A percentile compares a stretch with the other conserved stretches of the same genome.
Evolutionary conservation across 2,797 vertebrate genomes (phyloP).

Genomic region (Scleropages formosus): DNA sequence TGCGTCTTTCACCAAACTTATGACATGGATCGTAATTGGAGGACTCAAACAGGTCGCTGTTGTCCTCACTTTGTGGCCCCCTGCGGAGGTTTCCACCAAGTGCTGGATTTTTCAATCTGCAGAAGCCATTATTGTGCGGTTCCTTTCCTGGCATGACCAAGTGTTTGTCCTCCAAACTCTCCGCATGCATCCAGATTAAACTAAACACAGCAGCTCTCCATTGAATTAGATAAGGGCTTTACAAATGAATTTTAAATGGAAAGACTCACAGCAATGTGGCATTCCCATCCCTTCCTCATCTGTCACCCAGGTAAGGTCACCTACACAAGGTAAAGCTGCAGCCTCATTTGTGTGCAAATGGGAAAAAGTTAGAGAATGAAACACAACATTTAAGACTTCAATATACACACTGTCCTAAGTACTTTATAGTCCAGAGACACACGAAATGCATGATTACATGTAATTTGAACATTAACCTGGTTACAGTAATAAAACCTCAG

Average conservation of each 20-base stretch:
- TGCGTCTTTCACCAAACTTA: background rate
- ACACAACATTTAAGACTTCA: background rate
- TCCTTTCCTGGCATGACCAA: slow-evolving; percentile 32
- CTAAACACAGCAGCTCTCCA: slow-evolving; percentile 23
- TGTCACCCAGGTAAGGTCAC: background rate
- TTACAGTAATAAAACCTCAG: background rate
- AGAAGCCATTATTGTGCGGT: slow-evolving; percentile 1
- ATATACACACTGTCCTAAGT: background rate
- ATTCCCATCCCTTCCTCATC: background rate
- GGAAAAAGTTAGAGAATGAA: background rate
- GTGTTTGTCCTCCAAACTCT: slow-evolving; percentile 20
- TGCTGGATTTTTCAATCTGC: slow-evolving; percentile 15
- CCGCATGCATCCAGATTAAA: slow-evolving; percentile 27
- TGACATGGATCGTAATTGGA: background rate
- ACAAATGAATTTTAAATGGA: slow-evolving; percentile 20
- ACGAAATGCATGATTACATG: slow-evolving; percentile 22
- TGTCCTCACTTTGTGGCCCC: no score
- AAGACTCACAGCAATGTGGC: slow-evolving; percentile 1
- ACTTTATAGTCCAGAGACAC: background rate
- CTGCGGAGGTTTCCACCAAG: background rate
- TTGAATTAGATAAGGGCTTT: slow-evolving; percentile 33
- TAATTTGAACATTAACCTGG: slow-evolving; percentile 28
- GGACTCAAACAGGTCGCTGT: background rate
- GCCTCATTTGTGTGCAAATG: slow-evolving; percentile 49
- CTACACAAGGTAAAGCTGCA: background rate